Evolutionary conservation across 2,888 invertebrate genomes (phyloP).

Genomic region (Omphaloscelis lunosa): DNA sequence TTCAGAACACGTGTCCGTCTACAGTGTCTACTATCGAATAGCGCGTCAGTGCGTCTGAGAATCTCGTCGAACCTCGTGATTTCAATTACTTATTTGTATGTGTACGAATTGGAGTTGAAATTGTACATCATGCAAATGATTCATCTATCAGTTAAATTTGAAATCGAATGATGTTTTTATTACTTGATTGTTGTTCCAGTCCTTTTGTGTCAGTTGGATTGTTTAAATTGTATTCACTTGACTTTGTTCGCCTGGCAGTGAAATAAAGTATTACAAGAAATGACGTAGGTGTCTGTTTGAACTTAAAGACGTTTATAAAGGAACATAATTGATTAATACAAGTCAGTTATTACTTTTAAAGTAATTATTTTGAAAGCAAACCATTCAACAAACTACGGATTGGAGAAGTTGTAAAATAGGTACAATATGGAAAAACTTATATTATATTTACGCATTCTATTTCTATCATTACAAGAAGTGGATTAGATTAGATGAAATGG

Average conservation of each 20-base stretch:
- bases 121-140: slow-evolving; percentile 54
- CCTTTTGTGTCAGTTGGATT: slow-evolving; percentile 40
- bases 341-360: not conserved
- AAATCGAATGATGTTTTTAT: slow-evolving; percentile 54
- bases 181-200: slow-evolving; percentile 51
- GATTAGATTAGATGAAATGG: not conserved
- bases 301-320: slow-evolving; percentile 9
- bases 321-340: not conserved
- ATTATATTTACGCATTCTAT: not conserved
- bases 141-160: slow-evolving; percentile 58
- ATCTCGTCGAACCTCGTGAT: slow-evolving; percentile 63
- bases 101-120: slow-evolving; percentile 51
- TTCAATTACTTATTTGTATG: slow-evolving; percentile 62
- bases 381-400: not conserved
- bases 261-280: slow-evolving; percentile 29
- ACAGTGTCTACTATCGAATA: slow-evolving; percentile 57
- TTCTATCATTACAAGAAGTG: not conserved
- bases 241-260: slow-evolving; percentile 17
- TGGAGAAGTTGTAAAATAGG: not conserved
- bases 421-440: not conserved
- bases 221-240: slow-evolving; percentile 50
- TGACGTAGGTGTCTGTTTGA: not conserved
- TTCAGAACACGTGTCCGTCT: slow-evolving; percentile 57
- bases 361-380: not conserved
- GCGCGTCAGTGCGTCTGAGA: slow-evolving; percentile 67